A percentile compares a stretch with the other conserved stretches of the same genome.
Evolutionary conservation across 2,888 invertebrate species (phyloP).

Genomic region (Bhutanitis thaidina): DNA sequence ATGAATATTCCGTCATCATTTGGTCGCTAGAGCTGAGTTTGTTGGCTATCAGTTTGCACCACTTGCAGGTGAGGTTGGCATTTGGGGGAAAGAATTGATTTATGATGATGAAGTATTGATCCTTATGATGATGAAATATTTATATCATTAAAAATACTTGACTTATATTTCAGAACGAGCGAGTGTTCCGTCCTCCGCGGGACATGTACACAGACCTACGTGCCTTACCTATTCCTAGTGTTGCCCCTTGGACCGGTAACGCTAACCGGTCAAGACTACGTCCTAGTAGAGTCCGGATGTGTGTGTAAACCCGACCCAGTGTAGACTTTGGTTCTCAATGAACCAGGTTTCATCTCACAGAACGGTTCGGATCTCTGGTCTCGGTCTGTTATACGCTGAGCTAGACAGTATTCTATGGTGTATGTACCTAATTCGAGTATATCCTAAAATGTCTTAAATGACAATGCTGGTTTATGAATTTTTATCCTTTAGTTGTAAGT

Average conservation of each 20-base stretch:
- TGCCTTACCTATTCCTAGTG: conserved; percentile 94
- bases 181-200: conserved; percentile 94
- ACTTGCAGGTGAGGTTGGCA: too few relatives aligned
- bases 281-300: conserved; percentile 96
- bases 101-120: too few relatives aligned
- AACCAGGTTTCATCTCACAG: not conserved
- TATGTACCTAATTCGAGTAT: too few relatives aligned
- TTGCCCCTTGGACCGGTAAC: conserved; percentile 94
- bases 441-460: too few relatives aligned
- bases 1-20: too few relatives aligned
- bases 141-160: not conserved
- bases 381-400: not conserved
- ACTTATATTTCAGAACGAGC: conserved; percentile 87
- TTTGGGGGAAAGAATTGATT: too few relatives aligned
- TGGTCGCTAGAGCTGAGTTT: too few relatives aligned
- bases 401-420: not conserved
- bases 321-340: conserved; percentile 16
- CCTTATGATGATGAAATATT: too few relatives aligned
- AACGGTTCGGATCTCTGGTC: not conserved
- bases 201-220: conserved; percentile 94
- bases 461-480: too few relatives aligned
- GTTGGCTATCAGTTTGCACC: too few relatives aligned
- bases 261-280: conserved; percentile 94
- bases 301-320: conserved; percentile 85
- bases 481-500: too few relatives aligned